Base-by-base conservation (phyloP, 2,797 vertebrate genomes). In the Esox masquinongy region DNA sequence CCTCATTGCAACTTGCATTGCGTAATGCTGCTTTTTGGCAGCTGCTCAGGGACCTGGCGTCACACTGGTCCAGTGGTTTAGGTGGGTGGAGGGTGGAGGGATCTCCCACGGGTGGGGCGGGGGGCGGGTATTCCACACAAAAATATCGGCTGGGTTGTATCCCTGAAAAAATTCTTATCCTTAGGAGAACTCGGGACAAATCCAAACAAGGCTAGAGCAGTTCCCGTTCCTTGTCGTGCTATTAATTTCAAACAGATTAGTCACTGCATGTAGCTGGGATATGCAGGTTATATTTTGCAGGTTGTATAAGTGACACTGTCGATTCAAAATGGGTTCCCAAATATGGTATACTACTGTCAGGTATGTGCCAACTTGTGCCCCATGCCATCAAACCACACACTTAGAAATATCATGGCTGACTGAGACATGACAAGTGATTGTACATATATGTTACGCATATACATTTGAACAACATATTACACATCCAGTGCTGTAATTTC, bases 11-110 rank as follows among this genome's bases (percentile, higher is more conserved):
- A 53, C 19, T 56, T 9, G 17, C 51, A 89, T 90, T 91, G 90
- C 82, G 82, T 90, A 87, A 85, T 85, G 82, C 88, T 87, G 84
- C 79, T 91, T 83, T 90, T 93, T 92, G 91, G 91, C 36, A 90
- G 74, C 68, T 77, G 77, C 85, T 87, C 86, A 86, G 74, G 84
- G 88, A 83, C 73, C 81, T 86, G 84, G 87, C 85, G 91, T 89
- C 87, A 83, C 76, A 79, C 75, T 31, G 26, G 61, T 31, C 2
- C 61, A 15, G 61, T 56, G 51, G 78, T 19, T 29, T 7, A 4
- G 19, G 79, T 75, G 79, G 79, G 68, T 68, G 76, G 50, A 1
- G 79, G 79, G 68, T 68, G 76, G 50, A 1, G 50, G 47, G 74
- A 24, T 5, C 61, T 67, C 39, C 24, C 73, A 31, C 17, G 16